Conservation (phyloP, 2,888 invertebrate species). For the Hesperia comma region DNA sequence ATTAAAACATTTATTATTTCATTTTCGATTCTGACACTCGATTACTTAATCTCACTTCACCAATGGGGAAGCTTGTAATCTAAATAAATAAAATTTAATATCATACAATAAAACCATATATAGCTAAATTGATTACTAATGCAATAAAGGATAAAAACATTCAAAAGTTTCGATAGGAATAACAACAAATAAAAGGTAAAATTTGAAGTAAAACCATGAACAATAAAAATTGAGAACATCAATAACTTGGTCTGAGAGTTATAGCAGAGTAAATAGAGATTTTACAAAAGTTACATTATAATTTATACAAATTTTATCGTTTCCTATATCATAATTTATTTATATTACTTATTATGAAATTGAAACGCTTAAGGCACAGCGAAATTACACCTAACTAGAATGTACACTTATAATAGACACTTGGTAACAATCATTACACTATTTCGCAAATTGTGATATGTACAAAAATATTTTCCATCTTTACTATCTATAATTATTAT, state of each 20-base stretch:
- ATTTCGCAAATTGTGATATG: constrained; percentile 80
- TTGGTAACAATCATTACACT: constrained; percentile 75
- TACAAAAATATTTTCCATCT: constrained; percentile 80
- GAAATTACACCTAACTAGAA: constrained; percentile 78
- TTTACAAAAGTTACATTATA: constrained; percentile 67
- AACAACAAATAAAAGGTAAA: neutral
- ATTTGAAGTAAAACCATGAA: neutral
- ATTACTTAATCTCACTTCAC: constrained; percentile 61
- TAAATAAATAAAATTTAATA: constrained; percentile 45
- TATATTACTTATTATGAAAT: constrained; percentile 71
- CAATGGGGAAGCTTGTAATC: constrained; percentile 54
- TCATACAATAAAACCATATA: constrained; percentile 41
- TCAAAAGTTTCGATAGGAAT: constrained; percentile 38
- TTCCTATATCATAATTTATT: constrained; percentile 55
- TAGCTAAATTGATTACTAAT: constrained; percentile 46
- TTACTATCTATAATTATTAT: constrained; percentile 58
- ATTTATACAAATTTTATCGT: constrained; percentile 72
- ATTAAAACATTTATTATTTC: constrained; percentile 79
- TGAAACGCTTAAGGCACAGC: constrained; percentile 84
- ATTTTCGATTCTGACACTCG: constrained; percentile 61
- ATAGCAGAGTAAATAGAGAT: constrained; percentile 66
- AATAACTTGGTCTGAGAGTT: constrained; percentile 57
- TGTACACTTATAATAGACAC: constrained; percentile 69
- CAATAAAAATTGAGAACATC: constrained; percentile 42
- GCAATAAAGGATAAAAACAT: constrained; percentile 38